Base-by-base conservation (phyloP, 2,888 invertebrate species). In the Atethmia centrago region DNA sequence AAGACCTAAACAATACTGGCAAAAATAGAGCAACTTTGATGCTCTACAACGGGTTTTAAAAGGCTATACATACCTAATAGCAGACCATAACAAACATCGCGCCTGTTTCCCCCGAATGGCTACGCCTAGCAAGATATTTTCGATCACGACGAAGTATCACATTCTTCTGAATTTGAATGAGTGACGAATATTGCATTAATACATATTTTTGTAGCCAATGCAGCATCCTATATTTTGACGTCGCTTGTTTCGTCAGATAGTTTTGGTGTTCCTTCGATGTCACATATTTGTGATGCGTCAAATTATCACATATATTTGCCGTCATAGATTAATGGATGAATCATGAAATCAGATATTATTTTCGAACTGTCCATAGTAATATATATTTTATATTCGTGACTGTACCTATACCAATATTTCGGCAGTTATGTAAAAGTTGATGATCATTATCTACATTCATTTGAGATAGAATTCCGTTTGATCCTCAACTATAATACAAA, bases 401-500 rank as follows among this genome's bases (percentile, higher is more conserved):
- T 21, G 3, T 55, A 21, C 58, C 21, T 56, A 14, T 8, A 59
- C n/a, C 3, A 12, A 36, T 21, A 58, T 40, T 61, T 40, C 25
- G 40, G 9, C 40, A 61, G 16, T 2, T 61, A 61, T n/a, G n/a
- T 40, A 61, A 61, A 59, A 40, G 5, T 25, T 61, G n/a, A 19
- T n/a, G 9, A 25, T 19, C 10, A 42, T 19, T 62, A 62, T 62
- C 1, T 61, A 42, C 16, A 42, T 42, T 25, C 0, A 25, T 45
- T 45, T 45, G 25, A 14, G 19, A 19, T 62, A 62, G 19, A 62
- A 42, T 42, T 25, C 7, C 42, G n/a, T 66, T 66, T 74, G 31
- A 58, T 66, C 74, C 58, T 8, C 16, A 74, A 74, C 49, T 74
- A 16, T 51, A 45, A 74, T 4, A 58, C 74, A 74, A 75, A 74